These are phyloP conservation scores for Anableps anableps DNA, from an alignment of 2,797 vertebrate genomes.

Conservation along the genomic window DNA sequence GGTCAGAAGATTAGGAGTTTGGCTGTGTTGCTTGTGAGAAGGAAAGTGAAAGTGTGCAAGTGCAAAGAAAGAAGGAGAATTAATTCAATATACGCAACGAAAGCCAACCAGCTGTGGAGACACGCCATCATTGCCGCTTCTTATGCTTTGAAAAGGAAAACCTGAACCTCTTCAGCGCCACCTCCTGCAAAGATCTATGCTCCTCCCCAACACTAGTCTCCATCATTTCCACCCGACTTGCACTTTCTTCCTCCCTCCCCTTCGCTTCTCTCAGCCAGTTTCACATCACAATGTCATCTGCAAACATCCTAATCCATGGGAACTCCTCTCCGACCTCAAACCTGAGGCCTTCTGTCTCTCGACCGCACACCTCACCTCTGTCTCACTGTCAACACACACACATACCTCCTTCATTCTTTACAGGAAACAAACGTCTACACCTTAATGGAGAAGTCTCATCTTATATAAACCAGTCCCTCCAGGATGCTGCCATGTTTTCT, in stretches of 20 bases:
- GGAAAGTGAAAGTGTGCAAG: constrained; percentile 13
- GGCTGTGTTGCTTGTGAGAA: constrained; percentile 10
- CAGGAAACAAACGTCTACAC: neutral
- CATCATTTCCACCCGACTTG: neutral
- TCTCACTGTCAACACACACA: neutral
- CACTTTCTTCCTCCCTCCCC: neutral
- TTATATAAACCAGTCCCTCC: neutral
- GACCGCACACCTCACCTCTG: neutral
- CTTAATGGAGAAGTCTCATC: neutral
- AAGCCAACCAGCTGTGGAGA: constrained; percentile 42
- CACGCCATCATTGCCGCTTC: constrained; percentile 9
- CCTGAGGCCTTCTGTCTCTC: neutral
- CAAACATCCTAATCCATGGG: neutral
- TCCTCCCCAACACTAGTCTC: neutral
- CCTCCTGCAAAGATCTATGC: neutral
- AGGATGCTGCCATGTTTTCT: neutral
- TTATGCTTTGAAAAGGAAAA: constrained; percentile 2
- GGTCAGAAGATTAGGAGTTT: constrained; percentile 26
- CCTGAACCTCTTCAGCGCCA: constrained; percentile 1
- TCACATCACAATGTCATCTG: neutral
- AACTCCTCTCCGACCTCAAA: too few species aligned
- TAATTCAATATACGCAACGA: constrained; percentile 53
- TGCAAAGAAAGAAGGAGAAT: constrained; percentile 13
- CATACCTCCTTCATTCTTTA: neutral
- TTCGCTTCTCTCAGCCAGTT: neutral